Percentiles rank a stretch among this genome's conserved stretches.
Conservation (phyloP, 2,888 invertebrate species). For the Sphaerophoria rueppellii region DNA sequence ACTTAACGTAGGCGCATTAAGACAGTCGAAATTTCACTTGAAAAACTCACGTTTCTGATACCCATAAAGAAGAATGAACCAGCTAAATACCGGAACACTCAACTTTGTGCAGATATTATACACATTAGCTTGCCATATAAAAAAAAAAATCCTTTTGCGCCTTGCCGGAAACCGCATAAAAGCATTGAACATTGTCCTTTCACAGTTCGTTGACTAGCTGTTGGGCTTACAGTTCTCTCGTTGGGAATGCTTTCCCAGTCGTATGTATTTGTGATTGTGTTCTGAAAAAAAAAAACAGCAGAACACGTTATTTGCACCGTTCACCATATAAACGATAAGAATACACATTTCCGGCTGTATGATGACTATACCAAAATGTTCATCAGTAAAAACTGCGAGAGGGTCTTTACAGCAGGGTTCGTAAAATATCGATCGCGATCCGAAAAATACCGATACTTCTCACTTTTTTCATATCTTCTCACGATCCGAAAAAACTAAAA, state of each 20-base stretch:
- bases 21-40: background rate
- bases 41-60: slow-evolving; percentile 5
- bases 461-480: no score
- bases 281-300: slow-evolving; percentile 11
- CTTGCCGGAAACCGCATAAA: slow-evolving; percentile 70
- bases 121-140: background rate
- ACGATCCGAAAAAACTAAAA: no score
- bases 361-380: slow-evolving; percentile 60
- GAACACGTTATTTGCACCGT: slow-evolving; percentile 53
- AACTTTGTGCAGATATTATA: slow-evolving; percentile 40
- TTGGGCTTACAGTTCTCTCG: slow-evolving; percentile 37
- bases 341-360: slow-evolving; percentile 27
- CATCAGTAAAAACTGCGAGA: slow-evolving; percentile 64
- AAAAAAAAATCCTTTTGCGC: slow-evolving; percentile 54
- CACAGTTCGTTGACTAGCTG: slow-evolving; percentile 68
- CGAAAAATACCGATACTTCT: no score
- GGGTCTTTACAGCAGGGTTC: slow-evolving; percentile 55
- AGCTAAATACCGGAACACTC: slow-evolving; percentile 47
- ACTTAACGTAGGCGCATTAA: background rate
- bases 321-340: slow-evolving; percentile 31
- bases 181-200: slow-evolving; percentile 72
- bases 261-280: slow-evolving; percentile 21
- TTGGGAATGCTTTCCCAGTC: background rate
- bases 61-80: background rate
- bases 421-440: no score